Percentiles rank a stretch among this genome's conserved stretches.
phyloP scores from a whole-genome alignment of 2,888 invertebrate genomes.

The Meandrusa payeni region DNA sequence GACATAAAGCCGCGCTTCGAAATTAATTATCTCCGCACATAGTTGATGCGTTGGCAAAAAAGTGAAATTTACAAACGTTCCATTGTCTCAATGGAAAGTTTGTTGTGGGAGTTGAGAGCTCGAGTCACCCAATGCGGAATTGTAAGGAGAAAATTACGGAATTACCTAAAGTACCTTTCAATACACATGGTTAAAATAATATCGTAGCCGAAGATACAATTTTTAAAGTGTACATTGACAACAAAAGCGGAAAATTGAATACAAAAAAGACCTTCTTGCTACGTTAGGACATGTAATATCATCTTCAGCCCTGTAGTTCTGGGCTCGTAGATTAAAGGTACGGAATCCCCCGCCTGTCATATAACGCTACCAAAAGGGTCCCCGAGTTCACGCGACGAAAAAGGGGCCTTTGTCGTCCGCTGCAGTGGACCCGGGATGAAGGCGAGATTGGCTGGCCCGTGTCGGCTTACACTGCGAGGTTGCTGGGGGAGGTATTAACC shows the following conservation, averaged over 20 bases:
- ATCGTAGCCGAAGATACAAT: conserved; percentile 14
- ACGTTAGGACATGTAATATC: no score
- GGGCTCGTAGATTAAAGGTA: no score
- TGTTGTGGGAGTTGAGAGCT: conserved; percentile 70
- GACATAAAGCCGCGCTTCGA: conserved; percentile 48
- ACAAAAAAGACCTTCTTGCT: no score
- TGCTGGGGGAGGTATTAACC: no score
- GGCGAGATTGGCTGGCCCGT: no score
- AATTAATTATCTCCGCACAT: conserved; percentile 57
- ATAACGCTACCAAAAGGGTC: no score
- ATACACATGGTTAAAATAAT: conserved; percentile 32
- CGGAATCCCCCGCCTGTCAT: no score
- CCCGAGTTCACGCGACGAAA: no score
- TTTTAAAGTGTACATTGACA: neutral
- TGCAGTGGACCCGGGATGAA: no score
- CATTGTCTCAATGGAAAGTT: conserved; percentile 68
- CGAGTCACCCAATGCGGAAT: conserved; percentile 46
- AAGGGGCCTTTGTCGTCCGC: no score
- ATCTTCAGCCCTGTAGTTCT: no score
- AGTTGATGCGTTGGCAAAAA: conserved; percentile 65
- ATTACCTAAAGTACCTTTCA: conserved; percentile 39
- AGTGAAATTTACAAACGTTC: conserved; percentile 70
- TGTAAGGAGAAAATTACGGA: conserved; percentile 60
- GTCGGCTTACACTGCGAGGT: no score
- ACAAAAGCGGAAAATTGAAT: neutral